These are phyloP conservation scores for Oriolus oriolus DNA, from an alignment of 2,113 vertebrate species.

Conservation along the genomic window DNA sequence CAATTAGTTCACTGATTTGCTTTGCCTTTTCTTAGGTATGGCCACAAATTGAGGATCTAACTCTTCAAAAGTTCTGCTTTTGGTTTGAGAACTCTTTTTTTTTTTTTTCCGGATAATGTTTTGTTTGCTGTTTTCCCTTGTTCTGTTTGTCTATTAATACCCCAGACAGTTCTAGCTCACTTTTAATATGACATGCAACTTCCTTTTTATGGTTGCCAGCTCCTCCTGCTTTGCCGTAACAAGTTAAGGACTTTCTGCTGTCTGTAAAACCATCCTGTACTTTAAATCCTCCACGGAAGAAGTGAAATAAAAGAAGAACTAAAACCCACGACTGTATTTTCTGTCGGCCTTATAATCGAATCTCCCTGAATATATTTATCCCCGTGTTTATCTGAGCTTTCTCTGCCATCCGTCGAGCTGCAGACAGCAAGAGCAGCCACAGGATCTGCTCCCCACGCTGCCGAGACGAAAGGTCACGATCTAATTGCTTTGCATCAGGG, in stretches of 20 bases:
- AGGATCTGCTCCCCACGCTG: background rate
- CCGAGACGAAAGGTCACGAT: background rate
- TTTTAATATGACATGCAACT: background rate
- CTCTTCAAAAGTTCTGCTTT: background rate
- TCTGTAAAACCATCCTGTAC: background rate
- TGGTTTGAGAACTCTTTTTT: background rate
- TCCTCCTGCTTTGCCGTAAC: background rate
- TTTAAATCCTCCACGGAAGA: background rate
- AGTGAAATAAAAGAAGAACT: background rate
- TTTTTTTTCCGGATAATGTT: background rate
- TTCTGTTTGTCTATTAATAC: background rate
- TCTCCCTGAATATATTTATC: background rate
- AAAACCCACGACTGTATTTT: background rate
- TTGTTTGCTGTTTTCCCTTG: background rate
- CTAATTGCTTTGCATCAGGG: background rate
- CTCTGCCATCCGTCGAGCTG: background rate
- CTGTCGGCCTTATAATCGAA: background rate
- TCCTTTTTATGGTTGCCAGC: background rate
- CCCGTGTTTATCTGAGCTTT: background rate
- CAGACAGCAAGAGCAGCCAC: background rate
- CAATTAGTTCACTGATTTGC: background rate
- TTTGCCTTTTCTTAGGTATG: background rate
- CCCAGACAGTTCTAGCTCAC: background rate
- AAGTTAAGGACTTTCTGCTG: background rate
- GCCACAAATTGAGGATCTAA: background rate